Base-by-base conservation (phyloP, 2,888 invertebrate genomes). In the Hypena proboscidalis region DNA sequence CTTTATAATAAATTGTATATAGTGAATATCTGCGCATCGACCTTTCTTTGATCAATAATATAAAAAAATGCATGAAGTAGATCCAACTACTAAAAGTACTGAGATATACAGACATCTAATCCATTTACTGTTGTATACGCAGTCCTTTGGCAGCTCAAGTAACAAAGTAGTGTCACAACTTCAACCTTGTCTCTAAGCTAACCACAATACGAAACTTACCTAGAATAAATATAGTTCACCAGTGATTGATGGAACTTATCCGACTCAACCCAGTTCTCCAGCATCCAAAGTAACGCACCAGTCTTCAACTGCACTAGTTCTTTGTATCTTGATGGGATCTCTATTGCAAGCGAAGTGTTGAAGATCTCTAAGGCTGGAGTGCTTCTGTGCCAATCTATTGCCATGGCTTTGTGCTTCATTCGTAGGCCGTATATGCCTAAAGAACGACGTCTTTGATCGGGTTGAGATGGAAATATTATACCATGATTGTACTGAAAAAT, bases 251-350 rank as follows among this genome's bases (percentile, higher is more conserved):
- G 74, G 45, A 79, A 73, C 67, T 75, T 83, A 36, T 86, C 79
- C 0, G 81, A 67, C 1, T 80, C 84, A 0, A 90, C 54, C 89
- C 90, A 90, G 38, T 89, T 87, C 46, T 90, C 89, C 5, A 90
- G 58, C 90, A 90, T 90, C 89, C 90, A 89, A 21, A 90, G 38
- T 8, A 90, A 70, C 0, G 90, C 80, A 0, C 86, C 88, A 0
- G 90, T 90, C 55, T 90, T 90, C 83, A 83, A 80, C 0, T 79
- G 75, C 23, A 90, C 83, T 51, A 90, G 53, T 4, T 81, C 73
- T 19, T 75, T 81, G 47, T 86, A 81, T 26, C 81, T 71, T 1
- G 65, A 20, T 0, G 85, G 84, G 47, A 90, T 84, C 13, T 88
- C 80, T 5, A 84, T 73, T 0, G 81, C 83, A 7, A 89, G 44